Evolutionary conservation across 2,797 vertebrate species (phyloP).

Genomic region (Chelmon rostratus): DNA sequence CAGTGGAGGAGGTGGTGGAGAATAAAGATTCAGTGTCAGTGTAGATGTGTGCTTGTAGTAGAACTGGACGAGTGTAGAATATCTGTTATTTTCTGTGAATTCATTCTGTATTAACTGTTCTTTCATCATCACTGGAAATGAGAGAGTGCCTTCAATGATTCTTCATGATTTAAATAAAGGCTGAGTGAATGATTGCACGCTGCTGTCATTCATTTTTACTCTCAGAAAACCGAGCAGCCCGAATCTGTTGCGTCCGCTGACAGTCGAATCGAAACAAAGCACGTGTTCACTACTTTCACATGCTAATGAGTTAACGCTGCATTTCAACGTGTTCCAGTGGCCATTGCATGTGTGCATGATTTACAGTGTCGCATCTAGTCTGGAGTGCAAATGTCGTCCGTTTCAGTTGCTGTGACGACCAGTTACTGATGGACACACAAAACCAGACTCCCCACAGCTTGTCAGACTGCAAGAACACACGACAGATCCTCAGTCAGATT

Average conservation of each 20-base stretch:
- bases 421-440: conserved; percentile 21
- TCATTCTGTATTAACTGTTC: too few relatives aligned
- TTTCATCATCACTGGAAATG: too few relatives aligned
- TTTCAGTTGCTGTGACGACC: conserved; percentile 18
- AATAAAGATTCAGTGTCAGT: conserved; percentile 27
- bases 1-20: conserved; percentile 5
- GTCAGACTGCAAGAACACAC: conserved; percentile 3
- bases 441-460: conserved; percentile 16
- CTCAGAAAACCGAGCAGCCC: neutral
- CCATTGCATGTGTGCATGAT: neutral
- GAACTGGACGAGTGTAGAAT: neutral
- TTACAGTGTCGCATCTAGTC: neutral
- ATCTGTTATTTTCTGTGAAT: neutral
- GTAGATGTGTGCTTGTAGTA: neutral
- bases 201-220: conserved; percentile 8
- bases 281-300: neutral
- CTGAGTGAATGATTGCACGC: neutral
- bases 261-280: neutral
- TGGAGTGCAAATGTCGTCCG: conserved; percentile 5
- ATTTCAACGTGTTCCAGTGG: neutral
- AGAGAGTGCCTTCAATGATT: too few relatives aligned
- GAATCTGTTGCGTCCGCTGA: neutral
- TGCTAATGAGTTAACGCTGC: conserved; percentile 3
- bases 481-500: conserved; percentile 4
- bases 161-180: too few relatives aligned